These are phyloP conservation scores for Amphiprion percula DNA, from an alignment of 2,113 vertebrate species.

Conservation along the genomic window DNA sequence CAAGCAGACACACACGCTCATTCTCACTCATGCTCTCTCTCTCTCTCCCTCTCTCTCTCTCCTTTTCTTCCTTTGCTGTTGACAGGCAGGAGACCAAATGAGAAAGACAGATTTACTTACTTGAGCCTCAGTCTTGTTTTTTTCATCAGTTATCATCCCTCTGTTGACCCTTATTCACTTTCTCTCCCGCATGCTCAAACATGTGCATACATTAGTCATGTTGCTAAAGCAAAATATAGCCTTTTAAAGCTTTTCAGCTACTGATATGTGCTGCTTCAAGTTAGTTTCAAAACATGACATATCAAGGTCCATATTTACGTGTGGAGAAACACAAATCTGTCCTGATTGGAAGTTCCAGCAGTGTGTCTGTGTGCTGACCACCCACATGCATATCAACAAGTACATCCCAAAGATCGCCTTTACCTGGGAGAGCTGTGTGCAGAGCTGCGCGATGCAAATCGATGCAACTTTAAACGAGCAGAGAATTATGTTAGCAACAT, in stretches of 20 bases:
- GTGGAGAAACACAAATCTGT: slow-evolving; percentile 49
- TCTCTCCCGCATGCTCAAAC: slow-evolving; percentile 40
- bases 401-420: slow-evolving; percentile 53
- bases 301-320: slow-evolving; percentile 60
- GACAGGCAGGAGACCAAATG: slow-evolving; percentile 77
- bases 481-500: slow-evolving; percentile 83
- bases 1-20: slow-evolving; percentile 22
- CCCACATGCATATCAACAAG: slow-evolving; percentile 69
- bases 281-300: slow-evolving; percentile 49
- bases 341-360: slow-evolving; percentile 51
- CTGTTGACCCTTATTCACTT: slow-evolving; percentile 43
- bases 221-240: slow-evolving; percentile 45
- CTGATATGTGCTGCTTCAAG: slow-evolving; percentile 39
- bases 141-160: slow-evolving; percentile 57
- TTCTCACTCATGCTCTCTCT: slow-evolving; percentile 33
- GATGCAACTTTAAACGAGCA: slow-evolving; percentile 79
- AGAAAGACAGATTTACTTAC: slow-evolving; percentile 78
- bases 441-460: slow-evolving; percentile 76
- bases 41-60: slow-evolving; percentile 16
- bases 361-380: slow-evolving; percentile 52
- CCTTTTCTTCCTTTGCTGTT: slow-evolving; percentile 56
- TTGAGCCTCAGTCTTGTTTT: slow-evolving; percentile 52
- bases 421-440: slow-evolving; percentile 67
- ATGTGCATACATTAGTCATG: slow-evolving; percentile 49
- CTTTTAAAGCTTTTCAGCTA: slow-evolving; percentile 36